phyloP scores from a whole-genome alignment of 2,888 invertebrate genomes.

The Tanypteryx hageni region DNA sequence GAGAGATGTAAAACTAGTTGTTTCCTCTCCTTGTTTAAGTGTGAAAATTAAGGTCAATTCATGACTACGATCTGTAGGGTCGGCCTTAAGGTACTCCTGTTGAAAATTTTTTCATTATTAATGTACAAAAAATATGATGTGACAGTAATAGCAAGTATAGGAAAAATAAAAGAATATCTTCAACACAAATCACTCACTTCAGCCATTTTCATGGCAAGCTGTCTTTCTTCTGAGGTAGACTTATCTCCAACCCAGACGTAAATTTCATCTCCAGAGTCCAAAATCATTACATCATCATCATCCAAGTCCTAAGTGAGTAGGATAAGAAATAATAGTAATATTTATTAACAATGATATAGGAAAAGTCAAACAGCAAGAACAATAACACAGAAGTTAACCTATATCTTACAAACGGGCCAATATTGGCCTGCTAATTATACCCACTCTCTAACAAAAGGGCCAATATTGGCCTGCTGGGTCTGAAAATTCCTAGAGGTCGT shows the following conservation, averaged over 20 bases:
- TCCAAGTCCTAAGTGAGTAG: conserved; percentile 80
- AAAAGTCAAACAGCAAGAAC: neutral
- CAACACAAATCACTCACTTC: conserved; percentile 75
- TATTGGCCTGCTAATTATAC: too few relatives aligned
- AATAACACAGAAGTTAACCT: neutral
- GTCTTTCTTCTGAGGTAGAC: conserved; percentile 81
- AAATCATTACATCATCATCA: conserved; percentile 86
- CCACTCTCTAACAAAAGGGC: too few relatives aligned
- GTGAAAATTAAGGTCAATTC: conserved; percentile 83
- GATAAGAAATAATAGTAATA: neutral
- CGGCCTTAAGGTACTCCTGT: conserved; percentile 84
- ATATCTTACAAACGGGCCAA: too few relatives aligned
- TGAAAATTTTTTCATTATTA: conserved; percentile 65
- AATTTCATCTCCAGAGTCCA: conserved; percentile 86
- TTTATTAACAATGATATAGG: neutral
- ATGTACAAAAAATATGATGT: neutral
- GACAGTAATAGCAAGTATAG: neutral
- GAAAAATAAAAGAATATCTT: neutral
- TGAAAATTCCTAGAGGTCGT: too few relatives aligned
- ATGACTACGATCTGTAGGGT: conserved; percentile 82
- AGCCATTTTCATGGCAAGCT: conserved; percentile 77
- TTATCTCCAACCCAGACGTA: conserved; percentile 88
- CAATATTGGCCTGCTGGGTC: too few relatives aligned
- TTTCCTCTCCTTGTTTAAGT: conserved; percentile 86
- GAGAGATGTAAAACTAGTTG: conserved; percentile 84